A percentile compares a stretch with the other conserved stretches of the same genome.
phyloP scores from a whole-genome alignment of 2,113 vertebrate species.

The Plecturocebus donacophilus region DNA sequence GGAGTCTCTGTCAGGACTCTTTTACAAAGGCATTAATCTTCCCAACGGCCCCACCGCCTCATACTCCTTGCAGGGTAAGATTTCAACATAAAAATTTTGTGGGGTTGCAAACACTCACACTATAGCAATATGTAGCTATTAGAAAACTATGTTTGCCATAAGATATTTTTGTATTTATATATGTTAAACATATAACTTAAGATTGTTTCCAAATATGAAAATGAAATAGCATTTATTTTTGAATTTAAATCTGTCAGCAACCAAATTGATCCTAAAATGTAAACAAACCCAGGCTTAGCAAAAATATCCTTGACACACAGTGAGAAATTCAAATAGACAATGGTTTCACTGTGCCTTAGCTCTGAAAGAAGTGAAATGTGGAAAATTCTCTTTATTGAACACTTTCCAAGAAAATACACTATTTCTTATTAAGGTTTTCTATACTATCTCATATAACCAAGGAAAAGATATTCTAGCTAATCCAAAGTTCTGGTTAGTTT shows the following conservation, averaged over 20 bases:
- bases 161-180: neutral
- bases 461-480: neutral
- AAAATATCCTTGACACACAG: neutral
- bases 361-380: neutral
- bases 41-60: neutral
- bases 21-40: neutral
- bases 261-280: neutral
- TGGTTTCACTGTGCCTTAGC: neutral
- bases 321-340: neutral
- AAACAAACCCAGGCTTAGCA: neutral
- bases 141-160: neutral
- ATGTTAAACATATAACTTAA: neutral
- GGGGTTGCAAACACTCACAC: neutral
- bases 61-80: neutral
- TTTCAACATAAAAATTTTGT: neutral
- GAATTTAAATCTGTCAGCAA: slow-evolving; percentile 11
- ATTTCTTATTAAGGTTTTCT: slow-evolving; percentile 11
- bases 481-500: slow-evolving; percentile 21
- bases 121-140: neutral
- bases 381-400: neutral
- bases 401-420: neutral
- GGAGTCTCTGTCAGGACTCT: neutral
- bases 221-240: neutral
- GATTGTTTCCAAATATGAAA: neutral
- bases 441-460: neutral